Evolutionary conservation across 1,140 invertebrate species (phyloP), one percentile per base, ranked within the genome.

Genomic region (Drosophila subobscura): DNA sequence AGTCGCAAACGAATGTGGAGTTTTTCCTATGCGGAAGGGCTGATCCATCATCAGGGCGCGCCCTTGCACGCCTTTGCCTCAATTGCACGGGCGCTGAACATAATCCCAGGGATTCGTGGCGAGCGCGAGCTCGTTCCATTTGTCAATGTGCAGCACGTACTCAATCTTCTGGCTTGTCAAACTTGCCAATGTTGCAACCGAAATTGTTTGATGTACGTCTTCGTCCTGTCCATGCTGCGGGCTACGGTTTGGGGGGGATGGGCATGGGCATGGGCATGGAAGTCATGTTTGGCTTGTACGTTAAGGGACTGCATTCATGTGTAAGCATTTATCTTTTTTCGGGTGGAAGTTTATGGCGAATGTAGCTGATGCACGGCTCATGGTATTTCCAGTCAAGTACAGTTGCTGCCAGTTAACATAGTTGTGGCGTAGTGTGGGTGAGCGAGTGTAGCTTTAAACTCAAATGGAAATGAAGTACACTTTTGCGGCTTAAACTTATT

Each of bases 91-190:
- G 14, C 23, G 22, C 6, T 16, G 23, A 22, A 61, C 42, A 51
- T 73, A 54, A 53, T 52, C 37, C 60, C 42, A 46, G 52, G 37
- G 60, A 75, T 72, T 66, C 61, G 63, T 67, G 56, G 63, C 63
- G 66, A 33, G 7, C 29, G 29, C 29, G 3, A 33, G 29, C 29
- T 7, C 71, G 75, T 70, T 78, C 56, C 78, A 86, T 86, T 88
- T 86, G 83, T 83, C 83, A 88, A 88, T 81, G 77, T 86, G 81
- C 71, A 76, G 83, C 83, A 88, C 83, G 83, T 88, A 88, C 84
- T 88, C 83, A 88, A 88, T 88, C 83, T 88, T 88, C 79, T 79
- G 84, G 63, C 67, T 72, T 88, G 83, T 88, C 83, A 88, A 88
- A 89, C 78, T 88, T 88, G 83, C 78, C 83, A 83, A 88, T 86